Base-by-base conservation (phyloP, 1,140 invertebrate genomes). In the Plutomurus gul region DNA sequence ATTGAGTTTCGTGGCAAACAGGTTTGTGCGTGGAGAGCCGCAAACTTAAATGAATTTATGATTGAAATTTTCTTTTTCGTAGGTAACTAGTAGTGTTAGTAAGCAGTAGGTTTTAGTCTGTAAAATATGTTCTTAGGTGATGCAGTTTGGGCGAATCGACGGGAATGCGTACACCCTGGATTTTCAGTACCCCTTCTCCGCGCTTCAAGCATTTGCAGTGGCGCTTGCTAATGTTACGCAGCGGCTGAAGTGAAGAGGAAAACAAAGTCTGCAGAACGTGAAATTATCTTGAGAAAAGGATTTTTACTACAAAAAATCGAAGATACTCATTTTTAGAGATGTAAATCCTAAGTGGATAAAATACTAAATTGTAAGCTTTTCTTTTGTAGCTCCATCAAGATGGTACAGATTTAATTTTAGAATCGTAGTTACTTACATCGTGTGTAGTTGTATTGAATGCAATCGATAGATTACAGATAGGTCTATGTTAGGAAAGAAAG, bases 61-160 rank as follows among this genome's bases (percentile, higher is more conserved):
- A n/a, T n/a, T n/a, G n/a, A n/a, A n/a, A n/a, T n/a, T n/a, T n/a
- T n/a, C n/a, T n/a, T n/a, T n/a, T n/a, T n/a, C n/a, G n/a, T n/a
- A n/a, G n/a, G n/a, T n/a, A n/a, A n/a, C n/a, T n/a, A n/a, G n/a
- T n/a, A n/a, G n/a, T n/a, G n/a, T n/a, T n/a, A n/a, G n/a, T n/a
- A n/a, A n/a, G n/a, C n/a, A n/a, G n/a, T n/a, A n/a, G n/a, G n/a
- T n/a, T n/a, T n/a, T n/a, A n/a, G n/a, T n/a, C n/a, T n/a, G n/a
- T n/a, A n/a, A n/a, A n/a, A n/a, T 22, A 22, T 37, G 3, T 76
- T 36, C 40, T 13, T 43, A 98, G 96, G 97, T 99, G 11, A 98
- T 99, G 96, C 97, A 99, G 88, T 99, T 99, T 88, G 98, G 97
- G 20, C 90, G 97, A 77, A 99, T 99, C 84, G 97, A 99, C 88